These are phyloP conservation scores for Drosophila mojavensis DNA, from an alignment of 1,140 invertebrate species.

Conservation along the genomic window DNA sequence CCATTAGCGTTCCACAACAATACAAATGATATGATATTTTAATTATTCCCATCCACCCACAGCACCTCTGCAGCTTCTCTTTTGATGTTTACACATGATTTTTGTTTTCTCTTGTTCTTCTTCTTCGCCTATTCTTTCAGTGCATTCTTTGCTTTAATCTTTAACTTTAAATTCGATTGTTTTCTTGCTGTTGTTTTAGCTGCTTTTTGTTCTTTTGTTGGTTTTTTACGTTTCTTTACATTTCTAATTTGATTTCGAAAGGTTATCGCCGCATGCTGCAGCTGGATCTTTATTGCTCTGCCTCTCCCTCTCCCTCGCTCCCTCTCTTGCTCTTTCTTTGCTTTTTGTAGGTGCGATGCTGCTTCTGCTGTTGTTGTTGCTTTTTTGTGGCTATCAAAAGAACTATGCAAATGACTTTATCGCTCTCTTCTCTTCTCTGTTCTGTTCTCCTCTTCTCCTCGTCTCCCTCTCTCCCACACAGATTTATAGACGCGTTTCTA, in stretches of 20 bases:
- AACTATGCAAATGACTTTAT: constrained; percentile 82
- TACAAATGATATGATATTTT: background rate
- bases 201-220: constrained; percentile 19
- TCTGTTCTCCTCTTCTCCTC: background rate
- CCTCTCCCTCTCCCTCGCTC: background rate
- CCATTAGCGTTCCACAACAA: background rate
- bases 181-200: constrained; percentile 11
- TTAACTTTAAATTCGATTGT: constrained; percentile 18
- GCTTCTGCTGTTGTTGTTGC: constrained; percentile 19
- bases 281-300: constrained; percentile 5
- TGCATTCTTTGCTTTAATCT: background rate
- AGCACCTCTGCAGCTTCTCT: background rate
- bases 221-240: constrained; percentile 43
- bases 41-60: background rate
- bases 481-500: constrained; percentile 62
- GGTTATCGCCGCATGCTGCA: constrained; percentile 59
- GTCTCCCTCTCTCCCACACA: constrained; percentile 21
- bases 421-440: constrained; percentile 23
- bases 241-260: constrained; percentile 78
- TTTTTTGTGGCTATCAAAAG: constrained; percentile 50
- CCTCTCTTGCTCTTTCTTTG: constrained; percentile 10
- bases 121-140: too few relatives aligned
- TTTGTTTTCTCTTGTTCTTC: background rate
- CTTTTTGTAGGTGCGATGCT: constrained; percentile 49
- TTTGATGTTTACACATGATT: constrained; percentile 6